These are phyloP conservation scores for Drosophila rufa DNA, from an alignment of 1,140 invertebrate species.

Conservation along the genomic window DNA sequence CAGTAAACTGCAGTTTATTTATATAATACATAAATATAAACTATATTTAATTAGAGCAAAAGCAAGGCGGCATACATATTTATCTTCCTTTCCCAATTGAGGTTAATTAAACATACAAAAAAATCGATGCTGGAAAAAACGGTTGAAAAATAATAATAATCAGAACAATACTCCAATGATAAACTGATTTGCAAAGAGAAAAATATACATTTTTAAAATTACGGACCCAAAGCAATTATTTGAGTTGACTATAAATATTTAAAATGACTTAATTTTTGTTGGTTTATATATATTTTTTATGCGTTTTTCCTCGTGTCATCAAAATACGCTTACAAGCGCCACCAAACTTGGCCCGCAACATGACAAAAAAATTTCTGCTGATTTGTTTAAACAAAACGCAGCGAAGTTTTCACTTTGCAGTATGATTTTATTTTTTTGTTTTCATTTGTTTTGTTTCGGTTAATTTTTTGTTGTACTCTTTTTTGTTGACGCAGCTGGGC, in stretches of 20 bases:
- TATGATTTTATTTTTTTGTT: constrained; percentile 1
- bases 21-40: background rate
- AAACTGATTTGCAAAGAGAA: constrained; percentile 11
- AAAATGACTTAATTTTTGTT: constrained; percentile 26
- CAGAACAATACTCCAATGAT: constrained; percentile 17
- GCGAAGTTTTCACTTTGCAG: constrained; percentile 24
- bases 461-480: constrained; percentile 16
- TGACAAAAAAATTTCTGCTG: constrained; percentile 66
- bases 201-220: background rate
- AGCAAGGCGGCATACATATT: background rate
- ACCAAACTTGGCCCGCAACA: constrained; percentile 64
- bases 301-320: constrained; percentile 14
- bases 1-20: background rate
- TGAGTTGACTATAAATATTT: constrained; percentile 46
- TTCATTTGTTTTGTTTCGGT: constrained; percentile 15
- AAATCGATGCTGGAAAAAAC: constrained; percentile 13
- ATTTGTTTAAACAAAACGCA: constrained; percentile 66
- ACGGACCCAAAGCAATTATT: constrained; percentile 7
- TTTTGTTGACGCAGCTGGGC: constrained; percentile 72
- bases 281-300: constrained; percentile 14
- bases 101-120: constrained; percentile 10
- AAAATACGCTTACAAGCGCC: constrained; percentile 71
- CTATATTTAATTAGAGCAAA: background rate
- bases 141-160: constrained; percentile 19
- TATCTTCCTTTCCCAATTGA: background rate